Evolutionary conservation across 1,140 invertebrate species (phyloP).

Genomic region (Eulimnadia texana): DNA sequence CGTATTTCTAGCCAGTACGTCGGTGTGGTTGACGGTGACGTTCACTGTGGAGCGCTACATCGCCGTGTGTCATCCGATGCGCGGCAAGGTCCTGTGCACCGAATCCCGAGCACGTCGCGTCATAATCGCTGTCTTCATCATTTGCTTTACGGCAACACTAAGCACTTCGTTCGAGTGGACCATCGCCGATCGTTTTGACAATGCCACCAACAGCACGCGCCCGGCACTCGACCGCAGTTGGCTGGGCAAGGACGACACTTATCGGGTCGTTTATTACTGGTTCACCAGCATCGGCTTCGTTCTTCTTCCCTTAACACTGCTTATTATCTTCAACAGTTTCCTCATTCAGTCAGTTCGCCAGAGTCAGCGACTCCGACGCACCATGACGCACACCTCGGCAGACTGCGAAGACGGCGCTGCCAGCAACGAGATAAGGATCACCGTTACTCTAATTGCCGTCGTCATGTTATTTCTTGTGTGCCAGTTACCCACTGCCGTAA

Average conservation of each 20-base stretch:
- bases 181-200: conserved; percentile 16
- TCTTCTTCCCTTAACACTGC: conserved; percentile 45
- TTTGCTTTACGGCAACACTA: conserved; percentile 45
- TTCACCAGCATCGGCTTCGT: conserved; percentile 46
- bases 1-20: conserved; percentile 41
- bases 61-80: conserved; percentile 57
- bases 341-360: conserved; percentile 47
- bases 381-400: conserved; percentile 36
- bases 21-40: conserved; percentile 58
- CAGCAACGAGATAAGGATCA: conserved; percentile 52
- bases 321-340: conserved; percentile 54
- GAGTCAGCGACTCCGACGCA: conserved; percentile 35
- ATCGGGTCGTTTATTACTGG: conserved; percentile 47
- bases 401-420: conserved; percentile 15
- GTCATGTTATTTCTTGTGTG: conserved; percentile 57
- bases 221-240: conserved; percentile 14
- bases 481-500: conserved; percentile 47
- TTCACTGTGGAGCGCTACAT: conserved; percentile 66
- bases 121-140: conserved; percentile 41
- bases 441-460: conserved; percentile 56
- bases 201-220: conserved; percentile 1
- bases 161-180: conserved; percentile 48
- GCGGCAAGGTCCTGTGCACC: conserved; percentile 47
- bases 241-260: conserved; percentile 38
- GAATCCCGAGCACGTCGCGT: conserved; percentile 34